Evolutionary conservation across 2,888 invertebrate species (phyloP).

Genomic region (Mesorhabditis sp.): DNA sequence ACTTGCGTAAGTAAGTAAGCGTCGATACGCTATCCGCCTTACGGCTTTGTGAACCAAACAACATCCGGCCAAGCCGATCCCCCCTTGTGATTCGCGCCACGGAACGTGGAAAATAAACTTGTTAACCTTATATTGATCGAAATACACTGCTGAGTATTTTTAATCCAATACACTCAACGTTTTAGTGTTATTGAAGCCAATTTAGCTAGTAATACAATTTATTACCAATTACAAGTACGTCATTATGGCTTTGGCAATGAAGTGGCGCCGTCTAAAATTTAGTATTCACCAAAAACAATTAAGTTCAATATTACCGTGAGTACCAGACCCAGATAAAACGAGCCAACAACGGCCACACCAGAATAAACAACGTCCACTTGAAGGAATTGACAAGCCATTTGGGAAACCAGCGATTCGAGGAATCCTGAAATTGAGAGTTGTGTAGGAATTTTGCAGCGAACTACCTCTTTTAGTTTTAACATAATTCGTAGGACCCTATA

Average conservation of each 20-base stretch:
- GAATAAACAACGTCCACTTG: neutral
- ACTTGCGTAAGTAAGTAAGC: no score
- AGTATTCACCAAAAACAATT: neutral
- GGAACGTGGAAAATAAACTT: no score
- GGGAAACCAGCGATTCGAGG: neutral
- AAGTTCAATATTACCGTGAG: neutral
- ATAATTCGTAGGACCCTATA: neutral
- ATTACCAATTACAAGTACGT: neutral
- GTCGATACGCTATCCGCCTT: no score
- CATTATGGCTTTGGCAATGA: neutral
- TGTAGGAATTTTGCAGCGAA: neutral
- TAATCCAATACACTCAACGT: no score
- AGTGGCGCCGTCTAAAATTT: slow-evolving; percentile 1
- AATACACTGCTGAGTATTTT: no score
- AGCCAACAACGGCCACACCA: neutral
- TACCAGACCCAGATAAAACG: neutral
- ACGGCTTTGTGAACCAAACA: no score
- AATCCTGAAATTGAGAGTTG: neutral
- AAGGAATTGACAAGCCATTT: neutral
- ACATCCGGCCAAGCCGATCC: no score
- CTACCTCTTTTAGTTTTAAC: neutral
- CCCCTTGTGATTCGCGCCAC: no score
- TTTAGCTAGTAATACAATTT: no score
- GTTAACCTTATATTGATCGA: no score
- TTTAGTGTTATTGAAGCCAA: no score